phyloP scores from a whole-genome alignment of 2,113 vertebrate genomes.

The Spea bombifrons region DNA sequence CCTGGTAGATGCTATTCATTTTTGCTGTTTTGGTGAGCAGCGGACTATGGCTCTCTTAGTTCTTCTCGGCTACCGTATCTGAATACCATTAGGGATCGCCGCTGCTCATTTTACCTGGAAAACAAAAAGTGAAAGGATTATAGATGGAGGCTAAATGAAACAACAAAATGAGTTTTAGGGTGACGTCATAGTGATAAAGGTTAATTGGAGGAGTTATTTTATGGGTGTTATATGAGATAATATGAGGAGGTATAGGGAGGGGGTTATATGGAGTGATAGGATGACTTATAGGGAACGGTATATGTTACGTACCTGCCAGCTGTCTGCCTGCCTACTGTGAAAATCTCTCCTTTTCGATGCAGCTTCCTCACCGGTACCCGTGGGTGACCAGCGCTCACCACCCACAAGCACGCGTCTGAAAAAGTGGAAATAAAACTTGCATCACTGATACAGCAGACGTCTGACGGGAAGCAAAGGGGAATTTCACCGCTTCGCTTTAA shows the following conservation, averaged over 20 bases:
- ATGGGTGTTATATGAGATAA: background rate
- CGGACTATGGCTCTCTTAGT: background rate
- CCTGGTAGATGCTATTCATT: slow-evolving; percentile 83
- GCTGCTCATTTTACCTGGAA: slow-evolving; percentile 11
- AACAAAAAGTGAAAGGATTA: too few relatives aligned
- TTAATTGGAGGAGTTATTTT: background rate
- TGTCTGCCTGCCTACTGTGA: background rate
- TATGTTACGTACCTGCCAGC: slow-evolving; percentile 18
- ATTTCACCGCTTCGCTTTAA: background rate
- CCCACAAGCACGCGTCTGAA: background rate
- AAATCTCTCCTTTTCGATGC: background rate
- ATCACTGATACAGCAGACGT: background rate
- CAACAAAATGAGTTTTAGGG: too few relatives aligned
- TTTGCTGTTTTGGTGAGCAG: slow-evolving; percentile 55
- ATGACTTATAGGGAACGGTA: too few relatives aligned
- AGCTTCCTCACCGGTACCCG: background rate
- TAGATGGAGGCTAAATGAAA: too few relatives aligned
- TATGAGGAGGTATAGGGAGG: slow-evolving; percentile 3
- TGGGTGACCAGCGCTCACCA: slow-evolving; percentile 4
- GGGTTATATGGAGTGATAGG: too few relatives aligned
- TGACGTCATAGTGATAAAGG: background rate
- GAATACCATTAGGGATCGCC: background rate
- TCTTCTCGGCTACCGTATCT: background rate
- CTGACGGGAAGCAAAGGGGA: background rate
- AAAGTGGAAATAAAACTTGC: background rate